phyloP scores from a whole-genome alignment of 2,797 vertebrate species.

The Acropternis orthonyx region DNA sequence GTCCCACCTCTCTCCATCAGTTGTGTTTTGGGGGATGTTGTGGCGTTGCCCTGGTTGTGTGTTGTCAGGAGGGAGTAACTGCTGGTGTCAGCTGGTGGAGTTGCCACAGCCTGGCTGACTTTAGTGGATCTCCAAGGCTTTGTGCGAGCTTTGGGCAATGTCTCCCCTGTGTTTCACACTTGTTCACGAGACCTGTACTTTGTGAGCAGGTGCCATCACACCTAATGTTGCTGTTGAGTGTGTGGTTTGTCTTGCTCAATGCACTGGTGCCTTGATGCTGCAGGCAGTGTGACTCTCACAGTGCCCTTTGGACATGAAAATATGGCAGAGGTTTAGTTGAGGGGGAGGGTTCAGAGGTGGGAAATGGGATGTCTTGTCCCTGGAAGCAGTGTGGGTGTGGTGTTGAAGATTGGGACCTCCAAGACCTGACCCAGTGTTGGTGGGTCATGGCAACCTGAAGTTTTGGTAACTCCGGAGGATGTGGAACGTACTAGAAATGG shows the following conservation, averaged over 20 bases:
- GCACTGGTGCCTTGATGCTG: background rate
- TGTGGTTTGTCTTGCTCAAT: background rate
- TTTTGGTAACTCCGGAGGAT: background rate
- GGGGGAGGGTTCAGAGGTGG: background rate
- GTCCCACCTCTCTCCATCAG: rapidly evolving
- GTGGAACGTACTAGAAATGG: background rate
- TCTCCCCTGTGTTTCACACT: rapidly evolving
- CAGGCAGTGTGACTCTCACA: rapidly evolving
- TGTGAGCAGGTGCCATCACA: rapidly evolving
- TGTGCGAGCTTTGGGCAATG: background rate
- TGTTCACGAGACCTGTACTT: rapidly evolving
- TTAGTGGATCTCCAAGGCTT: background rate
- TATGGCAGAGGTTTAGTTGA: background rate
- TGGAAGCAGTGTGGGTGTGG: background rate
- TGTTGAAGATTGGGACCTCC: background rate
- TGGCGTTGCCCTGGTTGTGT: rapidly evolving
- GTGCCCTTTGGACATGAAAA: background rate
- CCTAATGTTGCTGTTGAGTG: rapidly evolving
- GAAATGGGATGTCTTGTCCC: background rate
- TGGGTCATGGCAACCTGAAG: background rate
- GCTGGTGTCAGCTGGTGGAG: background rate
- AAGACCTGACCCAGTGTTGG: background rate
- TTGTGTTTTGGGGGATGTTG: rapidly evolving
- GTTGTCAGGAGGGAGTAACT: rapidly evolving
- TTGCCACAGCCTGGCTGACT: background rate